Base-by-base conservation (phyloP, 2,888 invertebrate species). In the Marronus borbonicus region DNA sequence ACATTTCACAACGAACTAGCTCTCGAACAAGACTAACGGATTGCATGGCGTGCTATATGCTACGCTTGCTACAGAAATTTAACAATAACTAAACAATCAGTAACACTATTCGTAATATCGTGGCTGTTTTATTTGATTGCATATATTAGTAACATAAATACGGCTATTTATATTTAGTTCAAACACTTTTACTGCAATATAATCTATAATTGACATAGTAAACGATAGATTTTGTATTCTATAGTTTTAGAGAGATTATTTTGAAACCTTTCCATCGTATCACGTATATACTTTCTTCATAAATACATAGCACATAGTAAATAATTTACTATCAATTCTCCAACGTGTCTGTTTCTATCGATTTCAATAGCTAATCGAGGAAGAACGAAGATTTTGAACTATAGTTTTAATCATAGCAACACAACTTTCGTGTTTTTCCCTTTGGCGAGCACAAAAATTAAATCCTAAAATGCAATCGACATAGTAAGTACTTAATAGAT, bases 351-450 rank as follows among this genome's bases (percentile, higher is more conserved):
- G 31, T 72, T 58, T 69, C 55, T 52, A 72, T 72, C 72, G 58
- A 72, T 39, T 58, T 72, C 39, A 72, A 58, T 28, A 72, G 39
- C 58, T 60, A 72, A 72, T 72, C 58, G 72, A 72, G 72, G 72
- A 72, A 72, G 72, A 72, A 72, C 72, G 72, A 20, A 72, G 72
- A 58, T 72, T 72, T 72, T 72, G 72, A 72, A 72, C 72, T 72
- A 60, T 39, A 72, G 60, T 52, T 72, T 58, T 8, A 39, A 58
- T 58, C 20, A 8, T 58, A 58, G 60, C 39, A 39, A 72, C 24
- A 39, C 69, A 58, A 60, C 55, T 70, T 39, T 20, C 10, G 72
- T 20, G 72, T 58, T 44, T 72, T 72, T 28, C 12, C 8, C 44
- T 52, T 69, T 52, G 31, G 50, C 17, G 24, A 50, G 52, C 69